phyloP scores from a whole-genome alignment of 2,888 invertebrate species.

The Caenorhabditis imperialis region DNA sequence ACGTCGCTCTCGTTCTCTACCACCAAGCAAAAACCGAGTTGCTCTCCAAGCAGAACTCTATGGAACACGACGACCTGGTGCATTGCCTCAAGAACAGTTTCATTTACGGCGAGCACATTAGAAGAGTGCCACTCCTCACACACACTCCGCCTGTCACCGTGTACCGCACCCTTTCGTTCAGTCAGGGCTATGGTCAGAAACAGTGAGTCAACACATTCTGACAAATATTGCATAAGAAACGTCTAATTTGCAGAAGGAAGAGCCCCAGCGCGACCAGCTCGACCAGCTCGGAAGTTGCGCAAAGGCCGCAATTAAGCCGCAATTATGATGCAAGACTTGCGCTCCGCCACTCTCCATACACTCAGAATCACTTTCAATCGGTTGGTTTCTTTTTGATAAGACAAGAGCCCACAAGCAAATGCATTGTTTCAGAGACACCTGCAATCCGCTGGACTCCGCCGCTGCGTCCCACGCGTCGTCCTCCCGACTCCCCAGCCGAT shows the following conservation, averaged over 20 bases:
- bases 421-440: background rate
- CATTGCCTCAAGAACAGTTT: slow-evolving; percentile 14
- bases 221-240: too few relatives aligned
- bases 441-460: background rate
- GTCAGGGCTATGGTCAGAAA: too few relatives aligned
- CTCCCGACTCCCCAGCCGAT: too few relatives aligned
- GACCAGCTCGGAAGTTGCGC: too few relatives aligned
- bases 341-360: background rate
- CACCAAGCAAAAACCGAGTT: slow-evolving; percentile 25
- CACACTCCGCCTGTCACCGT: slow-evolving; percentile 9
- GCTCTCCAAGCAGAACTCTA: background rate
- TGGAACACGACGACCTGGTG: slow-evolving; percentile 19
- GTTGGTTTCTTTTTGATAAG: background rate
- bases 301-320: background rate
- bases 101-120: slow-evolving; percentile 30
- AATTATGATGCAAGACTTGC: background rate
- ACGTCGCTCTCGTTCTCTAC: slow-evolving; percentile 10
- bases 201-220: too few relatives aligned
- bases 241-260: too few relatives aligned
- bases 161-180: background rate
- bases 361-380: background rate
- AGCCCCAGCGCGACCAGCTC: too few relatives aligned
- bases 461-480: too few relatives aligned
- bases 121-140: slow-evolving; percentile 8
- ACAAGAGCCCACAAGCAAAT: background rate